Conservation (phyloP, 2,888 invertebrate species). For the Sminthurinus aureus region DNA sequence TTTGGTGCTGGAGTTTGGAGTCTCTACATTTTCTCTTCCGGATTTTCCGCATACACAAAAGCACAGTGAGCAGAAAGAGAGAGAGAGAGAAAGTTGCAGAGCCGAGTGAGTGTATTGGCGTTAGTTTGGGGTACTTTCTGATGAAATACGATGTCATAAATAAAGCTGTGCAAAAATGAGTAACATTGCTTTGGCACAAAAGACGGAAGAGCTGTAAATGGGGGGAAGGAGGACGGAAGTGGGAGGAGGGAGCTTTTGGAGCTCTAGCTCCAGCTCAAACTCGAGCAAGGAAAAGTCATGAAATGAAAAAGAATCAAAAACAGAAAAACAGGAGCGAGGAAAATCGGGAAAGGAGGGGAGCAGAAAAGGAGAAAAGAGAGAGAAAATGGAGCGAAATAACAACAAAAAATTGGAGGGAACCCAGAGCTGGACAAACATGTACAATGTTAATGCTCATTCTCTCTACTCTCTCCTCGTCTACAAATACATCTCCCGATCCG, state of each 20-base stretch:
- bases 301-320: conserved; percentile 35
- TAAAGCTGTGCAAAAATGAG: conserved; percentile 41
- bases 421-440: conserved; percentile 35
- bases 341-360: background rate
- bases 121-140: conserved; percentile 37
- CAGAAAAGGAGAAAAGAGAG: conserved; percentile 7
- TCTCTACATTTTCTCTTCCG: no score
- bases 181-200: conserved; percentile 38
- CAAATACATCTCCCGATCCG: background rate
- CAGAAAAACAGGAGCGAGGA: background rate
- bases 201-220: conserved; percentile 39
- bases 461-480: no score
- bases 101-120: no score
- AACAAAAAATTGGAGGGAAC: conserved; percentile 21
- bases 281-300: conserved; percentile 39
- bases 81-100: no score
- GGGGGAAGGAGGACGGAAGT: conserved; percentile 48
- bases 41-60: no score
- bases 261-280: background rate
- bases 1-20: no score
- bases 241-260: conserved; percentile 30
- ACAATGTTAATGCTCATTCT: no score
- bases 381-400: conserved; percentile 29
- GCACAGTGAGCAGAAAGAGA: no score
- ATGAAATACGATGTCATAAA: conserved; percentile 46